Evolutionary conservation across 2,888 invertebrate genomes (phyloP), one percentile per base, ranked within the genome.

Genomic region (Ormyrus pomaceus): DNA sequence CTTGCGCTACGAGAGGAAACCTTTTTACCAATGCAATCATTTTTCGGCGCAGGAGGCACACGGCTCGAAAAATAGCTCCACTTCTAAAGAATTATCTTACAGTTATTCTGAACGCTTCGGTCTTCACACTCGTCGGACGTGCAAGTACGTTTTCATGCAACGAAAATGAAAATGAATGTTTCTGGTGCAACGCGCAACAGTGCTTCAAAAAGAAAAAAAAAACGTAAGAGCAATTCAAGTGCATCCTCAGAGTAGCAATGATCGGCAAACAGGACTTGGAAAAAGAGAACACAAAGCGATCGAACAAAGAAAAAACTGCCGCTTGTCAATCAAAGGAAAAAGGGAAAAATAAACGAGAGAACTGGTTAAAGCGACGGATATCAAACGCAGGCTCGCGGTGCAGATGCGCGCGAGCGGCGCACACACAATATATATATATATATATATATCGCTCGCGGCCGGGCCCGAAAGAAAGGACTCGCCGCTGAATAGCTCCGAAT

Each of bases 381-480:
- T 56, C 59, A 64, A 64, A 55, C 53, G 53, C 53, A 19, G 34
- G 7, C 45, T 55, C 46, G 19, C 66, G 34, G 34, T 34, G 10
- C 55, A 56, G 53, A 56, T 56, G 53, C 66, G 13, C 65, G 11
- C 50, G 13, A 65, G 13, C 11, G 7, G 65, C 8, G 19, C 62
- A n/a, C 19, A 13, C 19, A 19, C n/a, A n/a, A 19, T 19, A 19
- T 19, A 19, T 19, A 19, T 19, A 19, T 19, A 19, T 19, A 19
- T 19, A 19, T 19, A 64, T 19, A 58, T 58, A 50, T 13, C 58
- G 65, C 64, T 65, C 65, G 65, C 50, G 50, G 64, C 34, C 34
- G 34, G 34, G 34, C 34, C 34, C 55, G 55, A 46, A 46, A 50
- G 7, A 13, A 62, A 51, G 64, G 45, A 61, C 13, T 7, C 50